phyloP scores from a whole-genome alignment of 2,888 invertebrate genomes.

The Quadriops clusia region DNA sequence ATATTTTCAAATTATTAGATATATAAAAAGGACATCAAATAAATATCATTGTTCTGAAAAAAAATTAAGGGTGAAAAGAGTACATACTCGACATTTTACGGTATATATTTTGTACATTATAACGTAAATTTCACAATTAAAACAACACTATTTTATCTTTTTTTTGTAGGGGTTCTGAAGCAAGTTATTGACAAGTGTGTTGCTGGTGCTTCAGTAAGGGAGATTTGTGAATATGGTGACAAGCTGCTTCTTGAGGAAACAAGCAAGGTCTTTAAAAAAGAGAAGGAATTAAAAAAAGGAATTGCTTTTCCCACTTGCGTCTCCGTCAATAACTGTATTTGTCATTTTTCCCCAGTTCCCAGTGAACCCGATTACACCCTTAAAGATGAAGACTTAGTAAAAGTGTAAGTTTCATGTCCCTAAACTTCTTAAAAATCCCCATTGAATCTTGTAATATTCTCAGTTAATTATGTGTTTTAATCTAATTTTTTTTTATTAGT shows the following conservation, averaged over 20 bases:
- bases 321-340: constrained; percentile 97
- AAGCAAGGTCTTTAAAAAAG: constrained; percentile 93
- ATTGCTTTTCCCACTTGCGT: constrained; percentile 98
- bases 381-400: constrained; percentile 88
- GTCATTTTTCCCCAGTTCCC: constrained; percentile 94
- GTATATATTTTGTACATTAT: too few relatives aligned
- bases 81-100: too few relatives aligned
- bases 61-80: too few relatives aligned
- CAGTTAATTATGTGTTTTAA: neutral
- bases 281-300: constrained; percentile 95
- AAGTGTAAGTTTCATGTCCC: constrained; percentile 66
- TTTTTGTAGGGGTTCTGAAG: constrained; percentile 72
- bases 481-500: constrained; percentile 37
- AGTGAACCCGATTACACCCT: constrained; percentile 80
- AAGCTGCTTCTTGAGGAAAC: constrained; percentile 80
- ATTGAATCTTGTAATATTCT: neutral
- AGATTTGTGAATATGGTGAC: constrained; percentile 89
- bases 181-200: constrained; percentile 79
- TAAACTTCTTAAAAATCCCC: too few relatives aligned
- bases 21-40: too few relatives aligned
- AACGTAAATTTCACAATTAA: constrained; percentile 7
- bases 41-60: too few relatives aligned
- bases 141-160: constrained; percentile 12
- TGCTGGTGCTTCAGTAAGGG: constrained; percentile 76
- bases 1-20: too few relatives aligned